Conservation (phyloP, 2,797 vertebrate genomes). For the Diglossa cyanea region DNA sequence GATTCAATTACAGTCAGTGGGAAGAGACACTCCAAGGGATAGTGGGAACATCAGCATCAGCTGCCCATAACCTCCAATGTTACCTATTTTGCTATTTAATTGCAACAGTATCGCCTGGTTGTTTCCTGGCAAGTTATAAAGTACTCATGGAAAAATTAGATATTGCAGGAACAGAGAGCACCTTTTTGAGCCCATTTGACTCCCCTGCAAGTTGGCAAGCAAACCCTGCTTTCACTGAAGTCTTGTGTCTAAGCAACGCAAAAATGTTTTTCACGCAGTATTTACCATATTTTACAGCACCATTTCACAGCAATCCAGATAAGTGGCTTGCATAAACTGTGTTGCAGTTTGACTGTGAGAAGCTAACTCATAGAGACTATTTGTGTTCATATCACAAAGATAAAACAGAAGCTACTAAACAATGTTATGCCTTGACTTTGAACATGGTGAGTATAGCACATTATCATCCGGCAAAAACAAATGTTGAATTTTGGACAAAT, state of each 20-base stretch:
- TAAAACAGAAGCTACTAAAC: background rate
- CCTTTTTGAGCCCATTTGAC: background rate
- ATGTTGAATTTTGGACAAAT: background rate
- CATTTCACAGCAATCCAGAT: background rate
- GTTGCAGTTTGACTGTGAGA: background rate
- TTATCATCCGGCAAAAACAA: background rate
- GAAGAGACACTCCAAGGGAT: background rate
- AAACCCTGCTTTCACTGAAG: background rate
- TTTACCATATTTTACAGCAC: background rate
- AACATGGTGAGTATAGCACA: background rate
- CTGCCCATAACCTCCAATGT: background rate
- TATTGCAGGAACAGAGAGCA: constrained; percentile 20
- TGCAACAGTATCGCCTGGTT: background rate
- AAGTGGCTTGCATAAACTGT: background rate
- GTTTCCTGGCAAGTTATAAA: constrained; percentile 41
- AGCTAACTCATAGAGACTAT: background rate
- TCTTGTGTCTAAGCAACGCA: background rate
- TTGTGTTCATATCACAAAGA: background rate
- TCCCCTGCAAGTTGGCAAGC: background rate
- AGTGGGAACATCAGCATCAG: background rate
- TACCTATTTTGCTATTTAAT: constrained; percentile 4
- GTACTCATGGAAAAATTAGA: constrained; percentile 33
- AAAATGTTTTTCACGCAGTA: background rate
- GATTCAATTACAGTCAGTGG: background rate
- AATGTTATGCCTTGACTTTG: background rate